A percentile compares a stretch with the other conserved stretches of the same genome.
phyloP scores from a whole-genome alignment of 2,113 vertebrate species.

The Arizona elegans region DNA sequence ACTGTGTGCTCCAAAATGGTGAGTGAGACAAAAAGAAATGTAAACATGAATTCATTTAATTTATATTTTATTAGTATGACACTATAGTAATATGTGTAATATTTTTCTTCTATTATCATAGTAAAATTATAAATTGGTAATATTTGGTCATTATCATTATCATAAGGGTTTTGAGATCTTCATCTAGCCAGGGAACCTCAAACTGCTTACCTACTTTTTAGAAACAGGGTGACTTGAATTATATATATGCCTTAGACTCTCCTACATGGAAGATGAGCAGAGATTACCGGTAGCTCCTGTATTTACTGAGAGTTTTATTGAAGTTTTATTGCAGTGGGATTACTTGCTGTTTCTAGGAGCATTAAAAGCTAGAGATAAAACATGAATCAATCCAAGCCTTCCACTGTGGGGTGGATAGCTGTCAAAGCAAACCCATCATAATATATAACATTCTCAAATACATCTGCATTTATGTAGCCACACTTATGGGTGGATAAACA shows the following conservation, averaged over 20 bases:
- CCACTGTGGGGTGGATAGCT: background rate
- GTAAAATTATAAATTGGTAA: background rate
- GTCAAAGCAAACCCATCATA: background rate
- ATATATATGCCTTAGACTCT: background rate
- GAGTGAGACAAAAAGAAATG: background rate
- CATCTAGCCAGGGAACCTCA: background rate
- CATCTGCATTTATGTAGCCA: background rate
- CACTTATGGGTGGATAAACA: background rate
- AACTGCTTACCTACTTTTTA: background rate
- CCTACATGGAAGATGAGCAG: background rate
- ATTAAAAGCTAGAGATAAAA: background rate
- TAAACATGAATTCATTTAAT: background rate
- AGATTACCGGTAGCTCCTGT: background rate
- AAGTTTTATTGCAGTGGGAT: background rate
- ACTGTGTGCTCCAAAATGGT: background rate
- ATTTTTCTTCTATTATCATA: background rate
- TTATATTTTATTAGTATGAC: background rate
- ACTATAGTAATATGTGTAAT: background rate
- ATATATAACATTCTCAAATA: background rate
- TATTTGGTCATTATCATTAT: too few relatives aligned
- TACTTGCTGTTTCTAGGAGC: background rate
- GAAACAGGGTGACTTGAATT: background rate
- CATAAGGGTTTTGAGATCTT: background rate
- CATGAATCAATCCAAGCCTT: background rate
- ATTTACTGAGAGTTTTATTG: background rate